Base-by-base conservation (phyloP, 2,113 vertebrate species). In the Platichthys flesus region DNA sequence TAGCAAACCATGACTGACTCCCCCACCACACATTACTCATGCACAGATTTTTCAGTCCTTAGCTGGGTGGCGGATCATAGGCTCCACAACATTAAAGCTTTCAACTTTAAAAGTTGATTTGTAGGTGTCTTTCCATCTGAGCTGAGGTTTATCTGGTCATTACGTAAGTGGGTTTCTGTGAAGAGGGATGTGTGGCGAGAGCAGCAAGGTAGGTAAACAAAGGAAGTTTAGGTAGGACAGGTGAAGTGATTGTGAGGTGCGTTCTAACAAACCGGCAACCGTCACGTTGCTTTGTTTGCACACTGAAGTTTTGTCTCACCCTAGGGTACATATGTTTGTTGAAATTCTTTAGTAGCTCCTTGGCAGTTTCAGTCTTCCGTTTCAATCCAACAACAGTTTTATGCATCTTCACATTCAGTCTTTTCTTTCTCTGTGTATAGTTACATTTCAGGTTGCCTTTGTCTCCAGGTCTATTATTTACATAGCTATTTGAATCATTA, bases 131-230 rank as follows among this genome's bases (percentile, higher is more conserved):
- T 68, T 69, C 8, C 51, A 31, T 10, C 24, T 5, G 47, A 75
- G 63, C 47, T 52, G 23, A 13, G 12, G 55, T 72, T 68, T 9
- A 63, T 77, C 9, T 31, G 12, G 1, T 40, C 57, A 51, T 26
- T 9, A 8, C 10, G 28, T 54, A 18, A 21, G 49, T 21, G 42
- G 56, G 55, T 54, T 42, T 67, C 28, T 54, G 23, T 21, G 56
- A 31, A 31, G 31, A 69, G 63, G 49, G 31, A 76, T 71, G 55
- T 63, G 52, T 23, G 40, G 37, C 5, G 4, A 63, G 26, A 31
- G n/a, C 9, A 15, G 26, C 0, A 37, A 62, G 70, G 82, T 84
- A 76, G 20, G 74, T 24, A 70, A 81, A 88, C 74, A 79, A 68
- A 79, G 23, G 60, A 68, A 3, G 74, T 49, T 79, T 37, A 58